A percentile compares a stretch with the other conserved stretches of the same genome.
These are phyloP conservation scores for Phyllotreta cruciferae DNA, from an alignment of 2,888 invertebrate species.

Conservation along the genomic window DNA sequence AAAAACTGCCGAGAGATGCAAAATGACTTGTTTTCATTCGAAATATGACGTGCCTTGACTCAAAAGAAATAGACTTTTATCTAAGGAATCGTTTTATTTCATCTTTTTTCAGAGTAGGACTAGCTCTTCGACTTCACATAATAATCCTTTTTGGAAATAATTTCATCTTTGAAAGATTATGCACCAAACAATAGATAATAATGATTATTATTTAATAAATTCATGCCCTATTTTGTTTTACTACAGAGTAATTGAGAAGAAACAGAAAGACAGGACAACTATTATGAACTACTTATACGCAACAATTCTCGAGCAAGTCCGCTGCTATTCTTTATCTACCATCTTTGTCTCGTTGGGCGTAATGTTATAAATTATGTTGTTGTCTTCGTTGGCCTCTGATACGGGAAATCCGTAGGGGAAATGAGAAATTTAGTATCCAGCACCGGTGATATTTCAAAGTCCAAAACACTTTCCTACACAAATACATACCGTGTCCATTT, in stretches of 20 bases:
- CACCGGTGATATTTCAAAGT: constrained; percentile 57
- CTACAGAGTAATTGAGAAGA: no score
- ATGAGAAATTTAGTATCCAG: constrained; percentile 56
- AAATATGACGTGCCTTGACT: constrained; percentile 47
- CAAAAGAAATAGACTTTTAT: constrained; percentile 35
- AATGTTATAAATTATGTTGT: constrained; percentile 53
- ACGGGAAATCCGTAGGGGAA: constrained; percentile 51
- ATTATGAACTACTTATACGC: no score
- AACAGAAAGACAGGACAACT: no score
- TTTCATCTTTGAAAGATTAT: no score
- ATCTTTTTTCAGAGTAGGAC: background rate
- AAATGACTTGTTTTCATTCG: constrained; percentile 49
- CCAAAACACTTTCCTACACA: constrained; percentile 53
- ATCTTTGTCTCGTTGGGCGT: constrained; percentile 45
- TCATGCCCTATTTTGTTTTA: no score
- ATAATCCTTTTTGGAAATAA: no score
- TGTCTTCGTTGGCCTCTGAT: constrained; percentile 52
- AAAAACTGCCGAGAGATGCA: constrained; percentile 47
- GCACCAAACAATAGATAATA: no score
- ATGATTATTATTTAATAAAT: no score
- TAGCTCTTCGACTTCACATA: background rate
- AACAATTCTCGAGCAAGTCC: background rate
- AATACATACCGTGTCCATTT: constrained; percentile 38
- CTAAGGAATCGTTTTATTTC: constrained; percentile 42
- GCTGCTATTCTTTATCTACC: constrained; percentile 32